Evolutionary conservation across 2,797 vertebrate genomes (phyloP).

Genomic region (Heliangelus exortis): DNA sequence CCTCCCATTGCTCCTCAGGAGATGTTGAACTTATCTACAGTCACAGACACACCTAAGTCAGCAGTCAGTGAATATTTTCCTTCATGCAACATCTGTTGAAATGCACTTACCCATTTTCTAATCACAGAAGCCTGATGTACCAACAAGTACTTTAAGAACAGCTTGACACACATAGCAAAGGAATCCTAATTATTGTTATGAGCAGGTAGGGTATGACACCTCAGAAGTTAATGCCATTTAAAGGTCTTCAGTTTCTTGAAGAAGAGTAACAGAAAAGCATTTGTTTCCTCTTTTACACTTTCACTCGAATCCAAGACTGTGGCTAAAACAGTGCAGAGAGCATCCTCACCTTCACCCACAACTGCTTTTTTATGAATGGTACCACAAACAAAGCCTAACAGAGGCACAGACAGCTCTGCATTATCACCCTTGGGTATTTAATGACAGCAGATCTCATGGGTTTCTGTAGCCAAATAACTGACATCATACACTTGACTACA

Average conservation of each 20-base stretch:
- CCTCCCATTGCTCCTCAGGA: background rate
- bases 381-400: background rate
- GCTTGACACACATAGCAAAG: background rate
- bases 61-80: background rate
- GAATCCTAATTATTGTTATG: too few relatives aligned
- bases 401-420: background rate
- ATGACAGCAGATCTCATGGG: background rate
- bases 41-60: background rate
- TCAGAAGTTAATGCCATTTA: background rate
- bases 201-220: background rate
- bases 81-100: rapidly evolving
- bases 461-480: background rate
- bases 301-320: rapidly evolving
- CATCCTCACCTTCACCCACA: background rate
- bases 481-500: too few relatives aligned
- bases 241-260: background rate
- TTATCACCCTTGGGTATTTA: background rate
- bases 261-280: background rate
- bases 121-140: background rate
- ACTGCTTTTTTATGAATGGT: background rate
- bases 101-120: background rate
- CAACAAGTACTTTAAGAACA: background rate
- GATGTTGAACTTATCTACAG: background rate
- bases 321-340: background rate
- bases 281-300: background rate